Evolutionary conservation across 2,797 vertebrate species (phyloP), one percentile per base, ranked within the genome.

Genomic region (Aplochiton taeniatus): DNA sequence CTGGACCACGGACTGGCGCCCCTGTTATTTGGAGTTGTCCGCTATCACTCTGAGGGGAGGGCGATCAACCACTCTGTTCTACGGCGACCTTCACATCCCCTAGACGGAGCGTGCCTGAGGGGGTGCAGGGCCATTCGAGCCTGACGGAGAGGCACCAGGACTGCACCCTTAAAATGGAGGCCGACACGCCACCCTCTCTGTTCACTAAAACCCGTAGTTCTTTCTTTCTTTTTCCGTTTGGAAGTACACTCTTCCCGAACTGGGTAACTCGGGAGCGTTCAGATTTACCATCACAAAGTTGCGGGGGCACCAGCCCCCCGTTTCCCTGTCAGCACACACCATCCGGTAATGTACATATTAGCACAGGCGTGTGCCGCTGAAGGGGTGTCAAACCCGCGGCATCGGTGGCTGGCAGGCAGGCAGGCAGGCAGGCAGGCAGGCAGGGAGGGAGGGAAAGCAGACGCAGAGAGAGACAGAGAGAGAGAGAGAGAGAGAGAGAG

Each of bases 301-400:
- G 31, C 31, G 6, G 49, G 49, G 49, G 49, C 13, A 1, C 49
- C 49, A 51, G 49, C 49, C 49, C 14, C 20, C 11, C 18, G 20
- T 42, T 20, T 16, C 41, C 75, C 61, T 70, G 66, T 70, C 79
- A 77, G 68, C 77, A 73, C 72, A 45, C 68, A 77, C 75, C 67
- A 82, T 68, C 70, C 66, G 67, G 71, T 72, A 79, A 72, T 82
- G 78, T 82, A 84, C 84, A 87, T 86, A 86, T 87, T 86, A 86
- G 82, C 76, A 78, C 65, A 76, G 70, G 68, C 73, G 42, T 64
- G 74, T 82, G 73, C 82, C 17, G 82, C 87, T 85, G 68, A 85
- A 85, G 81, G 74, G 73, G 79, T 77, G 82, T 87, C 84, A 83
- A 70, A 85, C 81, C 76, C 70, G 76, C 75, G 43, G 81, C 79